These are phyloP conservation scores for Eupithecia centaureata DNA, from an alignment of 2,888 invertebrate species.

Conservation along the genomic window DNA sequence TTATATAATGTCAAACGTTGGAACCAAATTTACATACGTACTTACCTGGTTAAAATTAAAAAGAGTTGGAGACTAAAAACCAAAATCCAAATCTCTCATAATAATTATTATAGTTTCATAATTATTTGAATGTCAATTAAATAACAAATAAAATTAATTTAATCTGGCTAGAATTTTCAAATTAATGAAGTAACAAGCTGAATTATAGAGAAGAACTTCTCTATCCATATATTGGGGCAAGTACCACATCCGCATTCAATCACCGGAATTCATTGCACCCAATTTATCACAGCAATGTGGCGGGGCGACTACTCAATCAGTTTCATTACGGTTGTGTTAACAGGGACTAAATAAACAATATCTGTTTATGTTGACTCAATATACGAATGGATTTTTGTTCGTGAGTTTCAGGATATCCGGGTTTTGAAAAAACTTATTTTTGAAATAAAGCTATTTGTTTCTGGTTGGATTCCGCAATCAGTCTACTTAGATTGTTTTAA, in stretches of 20 bases:
- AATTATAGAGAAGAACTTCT: neutral
- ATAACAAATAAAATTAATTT: neutral
- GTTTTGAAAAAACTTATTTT: neutral
- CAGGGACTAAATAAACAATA: slow-evolving; percentile 50
- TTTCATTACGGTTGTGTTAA: slow-evolving; percentile 72
- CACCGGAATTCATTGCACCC: slow-evolving; percentile 43
- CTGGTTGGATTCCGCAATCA: neutral
- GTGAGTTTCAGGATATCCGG: neutral
- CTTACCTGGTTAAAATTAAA: neutral
- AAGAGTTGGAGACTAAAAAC: neutral
- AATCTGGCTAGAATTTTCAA: neutral
- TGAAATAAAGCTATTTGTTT: neutral
- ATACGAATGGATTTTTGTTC: neutral
- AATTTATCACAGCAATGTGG: slow-evolving; percentile 56
- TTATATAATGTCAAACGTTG: too few relatives aligned
- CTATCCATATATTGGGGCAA: neutral
- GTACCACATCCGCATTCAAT: slow-evolving; percentile 32
- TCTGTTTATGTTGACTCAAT: neutral
- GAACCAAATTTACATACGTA: too few relatives aligned
- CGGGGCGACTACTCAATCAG: slow-evolving; percentile 78
- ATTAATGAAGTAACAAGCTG: neutral
- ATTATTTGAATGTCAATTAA: too few relatives aligned
- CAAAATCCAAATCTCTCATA: neutral
- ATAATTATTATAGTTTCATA: too few relatives aligned
- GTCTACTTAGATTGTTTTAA: neutral